Evolutionary conservation across 1,140 invertebrate genomes (phyloP).

Genomic region (Lanistes nyassanus): DNA sequence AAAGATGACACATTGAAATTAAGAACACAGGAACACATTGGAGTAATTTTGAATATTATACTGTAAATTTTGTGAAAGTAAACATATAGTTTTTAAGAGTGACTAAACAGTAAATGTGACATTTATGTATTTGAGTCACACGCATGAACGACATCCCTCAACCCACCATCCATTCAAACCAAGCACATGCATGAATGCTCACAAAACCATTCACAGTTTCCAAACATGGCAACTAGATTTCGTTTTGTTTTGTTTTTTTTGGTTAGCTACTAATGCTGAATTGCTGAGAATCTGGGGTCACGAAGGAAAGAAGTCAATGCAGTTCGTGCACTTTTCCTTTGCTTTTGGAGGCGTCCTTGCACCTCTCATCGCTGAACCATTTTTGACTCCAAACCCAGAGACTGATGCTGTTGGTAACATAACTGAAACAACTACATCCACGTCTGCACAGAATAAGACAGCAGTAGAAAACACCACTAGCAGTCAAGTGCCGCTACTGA

Average conservation of each 20-base stretch:
- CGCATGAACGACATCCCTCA: background rate
- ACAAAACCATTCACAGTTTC: too few relatives aligned
- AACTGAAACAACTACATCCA: background rate
- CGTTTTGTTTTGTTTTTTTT: background rate
- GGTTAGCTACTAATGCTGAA: constrained; percentile 66
- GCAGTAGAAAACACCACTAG: background rate
- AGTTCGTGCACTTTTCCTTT: constrained; percentile 43
- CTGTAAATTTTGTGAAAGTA: too few relatives aligned
- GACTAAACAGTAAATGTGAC: too few relatives aligned
- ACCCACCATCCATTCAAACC: too few relatives aligned
- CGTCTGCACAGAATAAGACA: background rate
- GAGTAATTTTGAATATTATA: background rate
- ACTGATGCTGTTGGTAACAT: background rate
- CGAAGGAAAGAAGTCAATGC: constrained; percentile 49
- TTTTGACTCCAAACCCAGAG: constrained; percentile 30
- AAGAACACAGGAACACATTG: background rate
- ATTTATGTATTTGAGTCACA: background rate
- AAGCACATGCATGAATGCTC: too few relatives aligned
- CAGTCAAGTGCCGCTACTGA: background rate
- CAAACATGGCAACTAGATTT: too few relatives aligned
- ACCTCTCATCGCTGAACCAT: constrained; percentile 42
- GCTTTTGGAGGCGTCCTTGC: constrained; percentile 48
- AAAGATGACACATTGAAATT: too few relatives aligned
- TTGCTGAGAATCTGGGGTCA: constrained; percentile 67
- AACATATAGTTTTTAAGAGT: too few relatives aligned